Base-by-base conservation (phyloP, 2,888 invertebrate genomes). In the Patella ulyssiponensis region DNA sequence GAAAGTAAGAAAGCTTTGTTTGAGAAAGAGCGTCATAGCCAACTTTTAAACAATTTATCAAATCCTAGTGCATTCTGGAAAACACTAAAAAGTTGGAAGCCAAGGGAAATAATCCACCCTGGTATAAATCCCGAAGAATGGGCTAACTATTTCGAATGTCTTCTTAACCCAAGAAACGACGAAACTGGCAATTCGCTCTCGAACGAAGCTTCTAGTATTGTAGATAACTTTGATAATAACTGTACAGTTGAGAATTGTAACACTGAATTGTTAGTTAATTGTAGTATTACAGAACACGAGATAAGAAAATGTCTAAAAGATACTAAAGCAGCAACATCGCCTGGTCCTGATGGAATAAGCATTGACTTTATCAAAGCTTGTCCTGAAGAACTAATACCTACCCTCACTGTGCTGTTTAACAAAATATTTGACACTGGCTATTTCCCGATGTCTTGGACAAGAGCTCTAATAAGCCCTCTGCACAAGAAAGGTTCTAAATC, bases 281-380 rank as follows among this genome's bases (percentile, higher is more conserved):
- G 64, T 64, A n/a, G 11, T 20, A 64, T 64, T 20, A n/a, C n/a
- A 64, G 64, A 64, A 64, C 64, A 64, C 11, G 20, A 64, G 23
- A 14, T 64, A 23, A 64, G n/a, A 14, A 64, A 64, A 64, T 14
- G 64, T 64, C n/a, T 64, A 4, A 64, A 20, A 23, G 23, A 64
- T 11, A 64, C 23, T 12, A 64, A 64, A 64, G n/a, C 64, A n/a
- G 64, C 9, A 20, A 64, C 64, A 64, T 12, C 64, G 23, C 20
- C 64, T n/a, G 64, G 64, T 64, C n/a, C 23, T 9, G 64, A 20
- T 23, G 64, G 64, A 20, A 64, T 64, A 20, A 23, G 64, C 1
- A 64, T 64, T 12, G 64, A 64, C 23, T 64, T 64, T 64, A 64
- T 64, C 9, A 64, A 64, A 64, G n/a, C 64, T 64, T 64, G 64